Evolutionary conservation across 2,797 vertebrate genomes (phyloP).

Genomic region (Bradypodion ventrale): DNA sequence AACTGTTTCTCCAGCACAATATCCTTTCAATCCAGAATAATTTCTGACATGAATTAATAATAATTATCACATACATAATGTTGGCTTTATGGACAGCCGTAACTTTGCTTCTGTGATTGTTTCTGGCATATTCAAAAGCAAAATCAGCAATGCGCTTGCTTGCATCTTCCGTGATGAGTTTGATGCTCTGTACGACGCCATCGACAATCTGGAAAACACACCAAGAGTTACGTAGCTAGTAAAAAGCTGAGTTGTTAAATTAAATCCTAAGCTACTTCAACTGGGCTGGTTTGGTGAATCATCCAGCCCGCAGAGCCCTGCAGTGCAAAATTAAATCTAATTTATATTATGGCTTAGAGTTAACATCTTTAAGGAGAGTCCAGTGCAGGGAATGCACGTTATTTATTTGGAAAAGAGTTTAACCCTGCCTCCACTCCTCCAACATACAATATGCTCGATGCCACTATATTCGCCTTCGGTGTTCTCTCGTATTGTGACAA

Average conservation of each 20-base stretch:
- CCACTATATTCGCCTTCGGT: constrained; percentile 98
- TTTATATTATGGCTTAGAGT: neutral
- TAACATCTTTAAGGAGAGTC: neutral
- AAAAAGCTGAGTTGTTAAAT: neutral
- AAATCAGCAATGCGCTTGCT: constrained; percentile 94
- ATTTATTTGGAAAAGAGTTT: neutral
- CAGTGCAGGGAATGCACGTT: rapidly evolving
- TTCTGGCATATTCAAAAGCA: constrained; percentile 94
- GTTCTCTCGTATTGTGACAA: constrained; percentile 97
- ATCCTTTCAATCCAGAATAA: too few relatives aligned
- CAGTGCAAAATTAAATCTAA: neutral
- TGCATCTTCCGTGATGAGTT: constrained; percentile 94
- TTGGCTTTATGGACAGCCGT: constrained; percentile 98
- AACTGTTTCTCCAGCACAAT: too few relatives aligned
- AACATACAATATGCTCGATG: constrained; percentile 91
- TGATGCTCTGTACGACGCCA: constrained; percentile 97
- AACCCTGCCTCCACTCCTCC: neutral
- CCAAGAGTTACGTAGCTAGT: neutral
- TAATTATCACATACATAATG: constrained; percentile 92
- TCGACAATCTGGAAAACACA: constrained; percentile 89
- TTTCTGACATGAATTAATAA: too few relatives aligned
- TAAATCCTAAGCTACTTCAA: too few relatives aligned
- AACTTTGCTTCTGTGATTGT: constrained; percentile 91
- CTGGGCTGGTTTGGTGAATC: neutral
- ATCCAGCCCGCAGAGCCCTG: neutral